Evolutionary conservation across 2,797 vertebrate genomes (phyloP), one percentile per base, ranked within the genome.

Genomic region (Dallia pectoralis): DNA sequence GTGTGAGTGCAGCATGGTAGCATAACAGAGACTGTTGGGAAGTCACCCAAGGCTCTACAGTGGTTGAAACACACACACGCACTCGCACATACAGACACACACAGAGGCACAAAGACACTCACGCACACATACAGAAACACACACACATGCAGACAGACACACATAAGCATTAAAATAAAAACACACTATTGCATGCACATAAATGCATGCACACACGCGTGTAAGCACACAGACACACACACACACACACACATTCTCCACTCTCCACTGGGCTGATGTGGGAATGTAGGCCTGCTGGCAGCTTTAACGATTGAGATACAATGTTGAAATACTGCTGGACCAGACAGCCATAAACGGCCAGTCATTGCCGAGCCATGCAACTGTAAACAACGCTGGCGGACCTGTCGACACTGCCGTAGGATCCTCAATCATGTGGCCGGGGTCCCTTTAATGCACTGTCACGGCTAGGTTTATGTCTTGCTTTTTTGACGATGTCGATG

Each of bases 401-500:
- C 82, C 82, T 91, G 92, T 92, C 88, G 91, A 84, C 80, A 68
- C 74, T 77, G 84, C 40, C 40, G 3, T 11, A 80, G 80, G 88
- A 87, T 82, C 85, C 91, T 93, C 87, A 89, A 88, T 91, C 90
- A 88, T 72, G 49, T 63, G 78, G 77, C 86, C 82, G 87, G 88
- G 86, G 89, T 83, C 83, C 82, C 77, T 88, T 91, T 91, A 91
- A 91, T 88, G 87, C 82, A 59, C 86, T 89, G 91, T 91, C 89
- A 89, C 81, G 79, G 76, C 82, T 85, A 67, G 67, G 19, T 89
- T 89, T 89, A 90, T 87, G 77, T 81, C 86, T 87, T 86, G 88
- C 81, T 89, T 81, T 91, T 92, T 86, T 88, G 40, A 44, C 40
- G 14, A 44, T 44, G 40, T 44, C 12, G 40, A 44, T 44, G 40